Evolutionary conservation across 1,140 invertebrate genomes (phyloP).

Genomic region (Drosophila malerkotliana): DNA sequence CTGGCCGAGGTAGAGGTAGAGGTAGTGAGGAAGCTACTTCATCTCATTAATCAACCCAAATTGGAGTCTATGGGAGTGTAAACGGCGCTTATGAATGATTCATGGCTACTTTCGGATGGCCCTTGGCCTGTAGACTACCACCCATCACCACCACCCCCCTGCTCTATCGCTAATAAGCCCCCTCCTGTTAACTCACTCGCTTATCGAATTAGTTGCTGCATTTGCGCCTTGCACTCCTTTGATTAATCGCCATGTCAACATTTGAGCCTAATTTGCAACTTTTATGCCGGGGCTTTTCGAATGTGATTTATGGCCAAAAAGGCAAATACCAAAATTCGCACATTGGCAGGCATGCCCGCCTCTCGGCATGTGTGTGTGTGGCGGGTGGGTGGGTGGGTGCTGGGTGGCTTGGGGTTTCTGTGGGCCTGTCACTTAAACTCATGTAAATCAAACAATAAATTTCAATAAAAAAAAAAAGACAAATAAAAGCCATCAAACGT

Average conservation of each 20-base stretch:
- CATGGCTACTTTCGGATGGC: constrained; percentile 22
- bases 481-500: constrained; percentile 15
- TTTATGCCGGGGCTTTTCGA: constrained; percentile 62
- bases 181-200: not conserved
- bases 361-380: not conserved
- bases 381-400: not conserved
- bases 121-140: not conserved
- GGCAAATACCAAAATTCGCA: constrained; percentile 30
- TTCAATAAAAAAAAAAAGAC: constrained; percentile 72
- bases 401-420: not conserved
- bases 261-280: constrained; percentile 66
- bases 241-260: constrained; percentile 64
- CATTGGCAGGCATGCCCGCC: not conserved
- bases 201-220: constrained; percentile 62
- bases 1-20: not conserved
- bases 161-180: not conserved
- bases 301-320: constrained; percentile 57
- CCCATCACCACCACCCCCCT: not conserved
- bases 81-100: constrained; percentile 57
- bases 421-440: constrained; percentile 45
- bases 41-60: constrained; percentile 62
- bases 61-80: constrained; percentile 33
- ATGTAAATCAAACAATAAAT: constrained; percentile 73
- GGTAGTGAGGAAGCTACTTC: constrained; percentile 2
- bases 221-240: constrained; percentile 56